phyloP scores from a whole-genome alignment of 2,113 vertebrate species.

The Mola mola region DNA sequence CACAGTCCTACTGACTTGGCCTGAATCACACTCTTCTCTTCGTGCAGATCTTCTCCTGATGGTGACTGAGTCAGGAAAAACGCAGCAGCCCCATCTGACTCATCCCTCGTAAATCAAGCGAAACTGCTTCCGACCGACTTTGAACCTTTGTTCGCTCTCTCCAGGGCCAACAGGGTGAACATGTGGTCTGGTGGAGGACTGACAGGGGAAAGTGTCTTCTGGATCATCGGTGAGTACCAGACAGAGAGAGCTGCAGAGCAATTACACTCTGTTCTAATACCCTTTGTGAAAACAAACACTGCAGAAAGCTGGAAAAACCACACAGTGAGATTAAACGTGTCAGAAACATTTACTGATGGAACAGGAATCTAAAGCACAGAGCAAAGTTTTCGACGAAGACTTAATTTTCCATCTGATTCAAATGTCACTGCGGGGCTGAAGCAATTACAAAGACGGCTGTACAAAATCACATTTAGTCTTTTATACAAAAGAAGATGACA shows the following conservation, averaged over 20 bases:
- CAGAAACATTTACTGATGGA: background rate
- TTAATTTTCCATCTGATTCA: background rate
- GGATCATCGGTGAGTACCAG: slow-evolving; percentile 33
- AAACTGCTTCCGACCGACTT: slow-evolving; percentile 55
- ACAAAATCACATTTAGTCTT: slow-evolving; percentile 24
- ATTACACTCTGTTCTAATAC: slow-evolving; percentile 34
- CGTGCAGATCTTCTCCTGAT: slow-evolving; percentile 26
- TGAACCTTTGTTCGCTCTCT: slow-evolving; percentile 42
- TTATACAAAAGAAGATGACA: slow-evolving; percentile 22
- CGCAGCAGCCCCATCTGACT: slow-evolving; percentile 37
- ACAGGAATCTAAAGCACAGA: slow-evolving; percentile 15
- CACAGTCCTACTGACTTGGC: slow-evolving; percentile 20
- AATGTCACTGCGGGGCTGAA: background rate
- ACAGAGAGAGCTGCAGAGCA: slow-evolving; percentile 17
- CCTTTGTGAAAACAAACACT: slow-evolving; percentile 39
- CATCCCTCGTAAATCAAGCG: slow-evolving; percentile 48
- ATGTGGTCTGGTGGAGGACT: slow-evolving; percentile 39
- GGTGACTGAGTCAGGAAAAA: slow-evolving; percentile 36
- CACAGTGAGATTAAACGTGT: slow-evolving; percentile 14
- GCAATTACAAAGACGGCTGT: background rate
- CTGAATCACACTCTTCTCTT: slow-evolving; percentile 5
- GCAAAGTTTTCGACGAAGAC: slow-evolving; percentile 2
- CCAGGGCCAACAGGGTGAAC: slow-evolving; percentile 33
- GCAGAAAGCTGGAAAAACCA: slow-evolving; percentile 25
- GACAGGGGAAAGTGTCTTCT: slow-evolving; percentile 16